These are phyloP conservation scores for Lasioglossum oenotherae DNA, from an alignment of 2,888 invertebrate species.

Conservation along the genomic window DNA sequence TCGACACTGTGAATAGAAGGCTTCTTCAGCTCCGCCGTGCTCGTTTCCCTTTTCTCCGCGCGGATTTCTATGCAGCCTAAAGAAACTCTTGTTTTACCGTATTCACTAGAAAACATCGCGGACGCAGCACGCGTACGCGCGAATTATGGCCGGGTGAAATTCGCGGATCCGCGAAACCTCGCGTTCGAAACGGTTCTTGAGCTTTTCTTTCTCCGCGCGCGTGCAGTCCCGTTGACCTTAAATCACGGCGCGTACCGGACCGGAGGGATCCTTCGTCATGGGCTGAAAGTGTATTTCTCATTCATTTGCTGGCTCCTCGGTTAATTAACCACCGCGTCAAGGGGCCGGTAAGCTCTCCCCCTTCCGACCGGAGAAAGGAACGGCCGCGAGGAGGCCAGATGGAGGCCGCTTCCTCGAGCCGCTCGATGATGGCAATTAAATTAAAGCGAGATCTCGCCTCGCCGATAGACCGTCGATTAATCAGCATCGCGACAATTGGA, in stretches of 20 bases:
- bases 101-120: constrained; percentile 22
- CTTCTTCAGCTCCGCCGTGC: constrained; percentile 4
- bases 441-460: constrained; percentile 78
- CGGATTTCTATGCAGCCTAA: constrained; percentile 20
- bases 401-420: constrained; percentile 28
- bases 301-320: constrained; percentile 46
- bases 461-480: constrained; percentile 80
- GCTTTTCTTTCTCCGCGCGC: background rate
- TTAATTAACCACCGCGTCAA: constrained; percentile 62
- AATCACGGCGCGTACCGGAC: constrained; percentile 2
- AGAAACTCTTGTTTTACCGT: background rate
- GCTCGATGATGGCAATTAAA: constrained; percentile 80
- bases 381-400: constrained; percentile 10
- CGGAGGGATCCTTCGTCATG: constrained; percentile 22
- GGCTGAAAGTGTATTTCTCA: constrained; percentile 51
- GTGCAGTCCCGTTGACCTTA: constrained; percentile 13
- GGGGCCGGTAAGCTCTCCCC: constrained; percentile 20
- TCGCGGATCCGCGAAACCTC: background rate
- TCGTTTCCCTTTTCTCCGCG: constrained; percentile 17
- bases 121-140: background rate
- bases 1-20: constrained; percentile 38
- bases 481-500: constrained; percentile 79
- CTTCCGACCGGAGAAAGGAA: constrained; percentile 26
- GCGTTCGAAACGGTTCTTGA: background rate
- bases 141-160: constrained; percentile 22